These are phyloP conservation scores for Corvus moneduloides DNA, from an alignment of 2,113 vertebrate genomes.

Conservation along the genomic window DNA sequence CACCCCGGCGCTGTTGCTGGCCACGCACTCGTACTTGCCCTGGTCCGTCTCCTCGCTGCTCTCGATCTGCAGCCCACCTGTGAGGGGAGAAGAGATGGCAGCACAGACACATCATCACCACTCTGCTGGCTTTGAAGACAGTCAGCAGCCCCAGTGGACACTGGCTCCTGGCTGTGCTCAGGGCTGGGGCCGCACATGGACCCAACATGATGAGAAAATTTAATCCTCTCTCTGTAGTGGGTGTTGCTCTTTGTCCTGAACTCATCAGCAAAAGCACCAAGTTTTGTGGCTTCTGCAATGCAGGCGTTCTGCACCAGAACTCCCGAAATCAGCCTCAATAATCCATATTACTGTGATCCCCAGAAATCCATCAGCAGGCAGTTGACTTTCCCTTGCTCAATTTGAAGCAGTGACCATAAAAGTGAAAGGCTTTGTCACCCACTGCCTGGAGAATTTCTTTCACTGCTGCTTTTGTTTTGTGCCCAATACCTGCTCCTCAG, in stretches of 20 bases:
- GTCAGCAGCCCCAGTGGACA: fast-evolving
- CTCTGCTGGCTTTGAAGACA: not conserved
- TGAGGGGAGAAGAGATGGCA: constrained; percentile 41
- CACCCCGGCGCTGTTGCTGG: constrained; percentile 94
- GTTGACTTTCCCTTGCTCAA: not conserved
- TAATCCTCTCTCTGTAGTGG: fast-evolving
- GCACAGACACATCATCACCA: constrained; percentile 17
- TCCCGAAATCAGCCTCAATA: not conserved
- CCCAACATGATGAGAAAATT: fast-evolving
- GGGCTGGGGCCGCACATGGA: fast-evolving
- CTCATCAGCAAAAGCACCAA: not conserved
- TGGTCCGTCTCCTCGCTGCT: constrained; percentile 99
- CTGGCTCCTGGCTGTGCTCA: fast-evolving
- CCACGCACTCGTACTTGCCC: constrained; percentile 98
- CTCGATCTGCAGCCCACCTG: constrained; percentile 98
- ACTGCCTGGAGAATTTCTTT: not conserved
- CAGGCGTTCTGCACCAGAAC: constrained; percentile 29
- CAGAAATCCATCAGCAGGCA: not conserved
- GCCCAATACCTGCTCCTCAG: not conserved
- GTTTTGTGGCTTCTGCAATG: constrained; percentile 35
- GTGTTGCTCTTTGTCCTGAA: not conserved
- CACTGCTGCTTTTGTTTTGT: not conserved
- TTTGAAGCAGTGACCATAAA: not conserved
- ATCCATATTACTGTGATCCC: not conserved
- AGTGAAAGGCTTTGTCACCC: not conserved